Evolutionary conservation across 2,113 vertebrate genomes (phyloP).

Genomic region (Hemiscyllium ocellatum): DNA sequence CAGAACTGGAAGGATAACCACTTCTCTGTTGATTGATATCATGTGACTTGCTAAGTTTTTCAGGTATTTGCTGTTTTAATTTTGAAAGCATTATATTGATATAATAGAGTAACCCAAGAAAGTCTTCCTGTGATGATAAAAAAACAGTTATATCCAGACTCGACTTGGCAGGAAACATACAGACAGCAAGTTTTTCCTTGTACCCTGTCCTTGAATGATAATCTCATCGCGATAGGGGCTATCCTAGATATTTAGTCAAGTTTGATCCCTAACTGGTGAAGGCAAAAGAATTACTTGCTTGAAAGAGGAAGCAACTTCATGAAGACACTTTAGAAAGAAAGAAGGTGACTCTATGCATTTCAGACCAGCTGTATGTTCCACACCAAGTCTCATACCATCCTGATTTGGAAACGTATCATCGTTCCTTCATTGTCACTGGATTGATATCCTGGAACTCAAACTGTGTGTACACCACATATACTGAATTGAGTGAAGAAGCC

Average conservation of each 20-base stretch:
- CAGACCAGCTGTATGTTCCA: background rate
- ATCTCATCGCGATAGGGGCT: background rate
- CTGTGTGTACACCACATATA: background rate
- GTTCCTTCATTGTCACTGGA: background rate
- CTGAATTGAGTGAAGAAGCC: background rate
- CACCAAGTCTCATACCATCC: background rate
- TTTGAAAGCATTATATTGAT: background rate
- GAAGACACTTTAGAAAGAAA: background rate
- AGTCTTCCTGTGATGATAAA: background rate
- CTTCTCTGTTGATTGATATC: background rate
- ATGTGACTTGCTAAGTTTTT: background rate
- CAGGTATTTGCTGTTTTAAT: background rate
- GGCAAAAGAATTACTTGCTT: background rate
- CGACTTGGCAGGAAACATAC: background rate
- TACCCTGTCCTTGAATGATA: background rate
- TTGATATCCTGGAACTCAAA: background rate
- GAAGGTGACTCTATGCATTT: background rate
- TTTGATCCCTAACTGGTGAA: background rate
- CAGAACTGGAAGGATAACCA: background rate
- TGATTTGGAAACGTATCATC: background rate
- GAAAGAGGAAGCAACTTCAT: background rate
- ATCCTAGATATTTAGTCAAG: too few relatives aligned
- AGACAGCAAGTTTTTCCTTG: background rate
- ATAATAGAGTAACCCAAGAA: background rate
- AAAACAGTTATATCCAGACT: background rate